These are phyloP conservation scores for Manis crassicaudata DNA, from an alignment of 2,797 vertebrate species.

Conservation along the genomic window DNA sequence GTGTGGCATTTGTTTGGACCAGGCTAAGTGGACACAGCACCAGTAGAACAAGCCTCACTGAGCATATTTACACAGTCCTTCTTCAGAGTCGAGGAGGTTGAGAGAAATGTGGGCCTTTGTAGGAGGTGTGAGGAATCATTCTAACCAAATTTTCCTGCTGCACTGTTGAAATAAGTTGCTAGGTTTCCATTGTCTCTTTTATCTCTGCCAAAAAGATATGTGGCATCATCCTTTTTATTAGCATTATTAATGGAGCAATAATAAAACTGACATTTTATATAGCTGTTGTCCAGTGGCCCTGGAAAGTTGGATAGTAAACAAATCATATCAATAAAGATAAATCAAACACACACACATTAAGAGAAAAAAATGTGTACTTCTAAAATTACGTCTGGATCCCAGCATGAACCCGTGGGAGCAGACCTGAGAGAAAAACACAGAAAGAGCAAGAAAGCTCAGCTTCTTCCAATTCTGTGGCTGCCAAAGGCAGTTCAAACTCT, in stretches of 20 bases:
- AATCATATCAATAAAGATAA: neutral
- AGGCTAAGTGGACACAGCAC: neutral
- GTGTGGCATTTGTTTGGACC: neutral
- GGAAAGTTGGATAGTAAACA: neutral
- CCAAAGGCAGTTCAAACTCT: neutral
- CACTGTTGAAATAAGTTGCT: neutral
- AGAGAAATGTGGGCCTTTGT: neutral
- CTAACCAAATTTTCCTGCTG: neutral
- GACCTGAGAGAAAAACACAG: neutral
- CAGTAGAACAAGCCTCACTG: neutral
- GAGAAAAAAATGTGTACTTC: neutral
- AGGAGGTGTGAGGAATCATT: neutral
- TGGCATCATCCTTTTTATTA: neutral
- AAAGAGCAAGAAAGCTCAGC: neutral
- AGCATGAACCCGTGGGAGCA: neutral
- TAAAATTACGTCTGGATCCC: neutral
- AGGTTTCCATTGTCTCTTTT: neutral
- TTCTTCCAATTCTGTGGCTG: neutral
- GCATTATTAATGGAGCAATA: neutral
- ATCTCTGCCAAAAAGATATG: neutral
- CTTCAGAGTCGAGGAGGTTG: neutral
- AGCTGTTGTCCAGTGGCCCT: neutral
- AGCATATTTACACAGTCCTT: neutral
- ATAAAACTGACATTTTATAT: conserved; percentile 23
- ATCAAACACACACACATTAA: neutral